phyloP scores from a whole-genome alignment of 1,140 invertebrate species.

The Caenorhabditis briggsae region DNA sequence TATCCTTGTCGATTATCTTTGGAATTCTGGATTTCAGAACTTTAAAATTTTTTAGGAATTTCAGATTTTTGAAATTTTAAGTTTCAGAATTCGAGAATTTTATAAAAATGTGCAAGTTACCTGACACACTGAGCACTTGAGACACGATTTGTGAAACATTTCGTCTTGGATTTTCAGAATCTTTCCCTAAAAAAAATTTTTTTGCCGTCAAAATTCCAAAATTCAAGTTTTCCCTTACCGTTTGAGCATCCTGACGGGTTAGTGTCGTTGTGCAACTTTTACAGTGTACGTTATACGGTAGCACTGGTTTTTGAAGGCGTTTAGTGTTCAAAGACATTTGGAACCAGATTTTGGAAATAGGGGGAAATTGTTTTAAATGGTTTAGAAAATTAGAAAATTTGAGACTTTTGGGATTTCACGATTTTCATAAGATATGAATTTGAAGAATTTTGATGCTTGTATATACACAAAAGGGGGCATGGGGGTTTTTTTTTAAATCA shows the following conservation, averaged over 20 bases:
- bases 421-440: too few relatives aligned
- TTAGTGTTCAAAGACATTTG: background rate
- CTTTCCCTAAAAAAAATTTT: conserved; percentile 13
- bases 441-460: too few relatives aligned
- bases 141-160: conserved; percentile 15
- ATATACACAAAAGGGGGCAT: too few relatives aligned
- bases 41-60: too few relatives aligned
- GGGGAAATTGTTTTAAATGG: background rate
- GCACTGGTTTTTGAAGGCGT: conserved; percentile 6
- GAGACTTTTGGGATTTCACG: background rate
- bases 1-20: too few relatives aligned
- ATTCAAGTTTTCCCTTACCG: background rate
- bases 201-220: too few relatives aligned
- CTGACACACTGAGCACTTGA: conserved; percentile 31
- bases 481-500: too few relatives aligned
- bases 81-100: background rate
- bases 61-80: too few relatives aligned
- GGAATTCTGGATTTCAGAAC: too few relatives aligned
- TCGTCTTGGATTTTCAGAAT: conserved; percentile 31
- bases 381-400: background rate
- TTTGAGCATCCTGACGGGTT: conserved; percentile 38
- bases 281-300: conserved; percentile 33
- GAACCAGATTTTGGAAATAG: too few relatives aligned
- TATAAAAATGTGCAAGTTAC: background rate
- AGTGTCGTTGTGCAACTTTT: conserved; percentile 30